phyloP scores from a whole-genome alignment of 2,888 invertebrate genomes.

The Phyllotreta cruciferae region DNA sequence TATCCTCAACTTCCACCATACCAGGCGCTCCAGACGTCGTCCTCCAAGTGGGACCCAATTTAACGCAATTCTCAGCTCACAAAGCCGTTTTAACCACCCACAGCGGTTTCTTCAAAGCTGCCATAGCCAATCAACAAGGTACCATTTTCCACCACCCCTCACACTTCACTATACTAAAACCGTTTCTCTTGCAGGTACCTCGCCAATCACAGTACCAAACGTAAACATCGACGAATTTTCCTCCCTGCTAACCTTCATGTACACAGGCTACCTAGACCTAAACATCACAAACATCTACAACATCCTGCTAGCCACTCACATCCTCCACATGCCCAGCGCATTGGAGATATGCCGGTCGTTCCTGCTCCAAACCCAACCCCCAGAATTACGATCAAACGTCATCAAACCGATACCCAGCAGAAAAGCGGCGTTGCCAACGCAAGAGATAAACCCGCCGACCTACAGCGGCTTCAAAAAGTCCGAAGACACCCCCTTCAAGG shows the following conservation, averaged over 20 bases:
- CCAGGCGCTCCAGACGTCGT: constrained; percentile 65
- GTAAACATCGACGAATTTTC: constrained; percentile 70
- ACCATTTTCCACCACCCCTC: constrained; percentile 19
- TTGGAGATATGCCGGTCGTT: constrained; percentile 72
- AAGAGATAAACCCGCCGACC: constrained; percentile 39
- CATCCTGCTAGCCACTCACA: constrained; percentile 73
- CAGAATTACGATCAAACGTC: constrained; percentile 38
- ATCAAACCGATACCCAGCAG: constrained; percentile 43
- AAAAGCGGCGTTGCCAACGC: constrained; percentile 44
- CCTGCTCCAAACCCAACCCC: constrained; percentile 63
- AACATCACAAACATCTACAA: constrained; percentile 75
- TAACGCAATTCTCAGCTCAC: constrained; percentile 74
- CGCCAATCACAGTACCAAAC: constrained; percentile 63
- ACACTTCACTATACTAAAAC: neutral
- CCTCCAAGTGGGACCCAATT: constrained; percentile 68
- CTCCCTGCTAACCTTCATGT: constrained; percentile 75
- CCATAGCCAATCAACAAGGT: constrained; percentile 61
- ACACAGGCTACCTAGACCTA: constrained; percentile 74
- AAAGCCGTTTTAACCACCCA: constrained; percentile 70
- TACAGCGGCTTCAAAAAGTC: constrained; percentile 51
- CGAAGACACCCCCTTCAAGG: constrained; percentile 55
- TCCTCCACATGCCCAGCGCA: constrained; percentile 77
- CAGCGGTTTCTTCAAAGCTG: constrained; percentile 75
- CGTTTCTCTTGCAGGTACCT: constrained; percentile 47
- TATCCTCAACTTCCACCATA: constrained; percentile 42